Conservation (phyloP, 2,888 invertebrate genomes). For the Nemotelus nigrinus region DNA sequence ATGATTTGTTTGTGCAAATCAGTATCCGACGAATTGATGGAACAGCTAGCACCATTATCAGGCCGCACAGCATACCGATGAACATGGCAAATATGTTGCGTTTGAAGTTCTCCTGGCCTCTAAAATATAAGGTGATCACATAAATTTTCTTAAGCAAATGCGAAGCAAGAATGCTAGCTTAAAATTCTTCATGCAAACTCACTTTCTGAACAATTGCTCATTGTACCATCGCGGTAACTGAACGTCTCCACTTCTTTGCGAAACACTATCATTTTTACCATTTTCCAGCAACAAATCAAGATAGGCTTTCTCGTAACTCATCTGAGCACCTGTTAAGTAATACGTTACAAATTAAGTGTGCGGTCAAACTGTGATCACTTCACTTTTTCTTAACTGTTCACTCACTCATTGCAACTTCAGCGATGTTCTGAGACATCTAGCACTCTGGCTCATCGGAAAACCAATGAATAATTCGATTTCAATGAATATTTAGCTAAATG, state of each 20-base stretch:
- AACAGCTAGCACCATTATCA: conserved; percentile 78
- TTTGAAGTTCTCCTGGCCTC: conserved; percentile 78
- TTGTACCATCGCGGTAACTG: conserved; percentile 76
- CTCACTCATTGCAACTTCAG: background rate
- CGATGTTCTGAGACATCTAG: background rate
- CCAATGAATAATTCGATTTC: background rate
- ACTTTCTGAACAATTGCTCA: conserved; percentile 73
- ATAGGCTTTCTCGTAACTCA: conserved; percentile 12
- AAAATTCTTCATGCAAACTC: conserved; percentile 53
- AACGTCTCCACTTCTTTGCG: conserved; percentile 55
- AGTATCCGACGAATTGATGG: conserved; percentile 79
- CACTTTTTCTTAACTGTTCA: background rate
- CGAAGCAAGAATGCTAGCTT: conserved; percentile 11
- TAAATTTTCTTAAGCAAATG: background rate
- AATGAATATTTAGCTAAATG: background rate
- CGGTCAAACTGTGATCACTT: background rate
- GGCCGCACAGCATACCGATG: conserved; percentile 78
- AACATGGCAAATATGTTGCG: conserved; percentile 77
- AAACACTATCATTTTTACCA: conserved; percentile 23
- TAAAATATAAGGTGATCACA: conserved; percentile 59
- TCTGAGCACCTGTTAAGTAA: background rate
- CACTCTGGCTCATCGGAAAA: background rate
- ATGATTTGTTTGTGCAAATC: conserved; percentile 76
- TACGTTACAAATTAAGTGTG: conserved; percentile 1
- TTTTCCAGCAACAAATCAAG: conserved; percentile 22